Evolutionary conservation across 35 echinoderm and acorn worm genomes (phyloP).

Genomic region (Eucidaris tribuloides): DNA sequence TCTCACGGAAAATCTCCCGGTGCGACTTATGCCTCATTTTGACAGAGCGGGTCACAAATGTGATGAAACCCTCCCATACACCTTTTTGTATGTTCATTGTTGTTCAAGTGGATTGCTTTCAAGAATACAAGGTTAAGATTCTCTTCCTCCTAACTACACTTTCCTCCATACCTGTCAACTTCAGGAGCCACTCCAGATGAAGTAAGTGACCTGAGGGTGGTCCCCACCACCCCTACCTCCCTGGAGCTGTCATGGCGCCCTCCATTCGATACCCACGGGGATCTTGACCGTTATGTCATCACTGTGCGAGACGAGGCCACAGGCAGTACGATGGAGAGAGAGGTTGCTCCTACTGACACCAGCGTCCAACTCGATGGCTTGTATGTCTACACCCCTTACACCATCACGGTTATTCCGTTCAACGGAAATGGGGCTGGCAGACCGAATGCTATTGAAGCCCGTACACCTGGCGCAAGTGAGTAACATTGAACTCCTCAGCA

Average conservation of each 20-base stretch:
- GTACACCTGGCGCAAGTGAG: slow-evolving; percentile 4
- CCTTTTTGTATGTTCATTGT: too few species aligned
- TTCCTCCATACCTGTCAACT: too few species aligned
- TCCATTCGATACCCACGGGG: slow-evolving; percentile 13
- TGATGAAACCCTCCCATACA: too few species aligned
- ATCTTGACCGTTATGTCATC: background rate
- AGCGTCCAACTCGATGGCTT: background rate
- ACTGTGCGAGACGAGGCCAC: background rate
- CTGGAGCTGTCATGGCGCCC: slow-evolving; percentile 18
- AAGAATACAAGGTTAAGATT: too few species aligned
- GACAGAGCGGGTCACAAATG: too few species aligned
- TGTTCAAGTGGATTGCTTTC: too few species aligned
- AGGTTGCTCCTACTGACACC: background rate
- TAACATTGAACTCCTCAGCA: too few species aligned
- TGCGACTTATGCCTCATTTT: too few species aligned
- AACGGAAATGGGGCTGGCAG: slow-evolving; percentile 1
- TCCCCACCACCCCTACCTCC: background rate
- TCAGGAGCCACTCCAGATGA: background rate
- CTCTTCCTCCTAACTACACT: too few species aligned
- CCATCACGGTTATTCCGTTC: background rate
- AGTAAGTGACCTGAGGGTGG: background rate
- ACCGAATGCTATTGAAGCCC: background rate
- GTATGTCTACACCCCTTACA: background rate
- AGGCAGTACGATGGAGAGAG: slow-evolving; percentile 8
- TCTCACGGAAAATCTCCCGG: too few species aligned